Evolutionary conservation across 2,888 invertebrate species (phyloP).

Genomic region (Fragum sueziense): DNA sequence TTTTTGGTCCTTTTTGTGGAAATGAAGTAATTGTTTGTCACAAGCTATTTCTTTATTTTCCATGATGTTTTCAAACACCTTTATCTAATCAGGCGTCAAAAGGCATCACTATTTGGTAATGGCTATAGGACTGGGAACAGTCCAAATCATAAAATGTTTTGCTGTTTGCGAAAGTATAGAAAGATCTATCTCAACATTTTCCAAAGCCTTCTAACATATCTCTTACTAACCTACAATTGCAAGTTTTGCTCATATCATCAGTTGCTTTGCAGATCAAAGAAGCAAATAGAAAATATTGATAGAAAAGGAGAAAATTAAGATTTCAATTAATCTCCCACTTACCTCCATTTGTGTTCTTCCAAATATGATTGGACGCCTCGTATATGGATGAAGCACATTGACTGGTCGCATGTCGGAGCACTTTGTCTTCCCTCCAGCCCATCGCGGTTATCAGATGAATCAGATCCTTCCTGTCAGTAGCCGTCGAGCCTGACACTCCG

Average conservation of each 20-base stretch:
- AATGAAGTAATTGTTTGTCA: too few species aligned
- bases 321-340: not conserved
- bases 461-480: slow-evolving; percentile 74
- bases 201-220: not conserved
- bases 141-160: too few species aligned
- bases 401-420: slow-evolving; percentile 78
- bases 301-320: not conserved
- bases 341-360: slow-evolving; percentile 68
- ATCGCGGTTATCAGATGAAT: slow-evolving; percentile 77
- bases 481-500: slow-evolving; percentile 64
- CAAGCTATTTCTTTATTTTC: too few species aligned
- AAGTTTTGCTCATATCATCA: not conserved
- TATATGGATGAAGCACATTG: slow-evolving; percentile 74
- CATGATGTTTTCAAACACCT: too few species aligned
- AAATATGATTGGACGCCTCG: slow-evolving; percentile 70
- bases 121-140: too few species aligned
- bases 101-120: too few species aligned
- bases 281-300: not conserved
- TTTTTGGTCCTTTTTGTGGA: too few species aligned
- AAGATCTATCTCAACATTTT: too few species aligned
- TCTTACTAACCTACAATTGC: not conserved
- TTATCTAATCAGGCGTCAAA: too few species aligned
- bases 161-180: too few species aligned
- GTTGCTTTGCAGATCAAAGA: not conserved
- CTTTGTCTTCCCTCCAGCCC: slow-evolving; percentile 78